Conservation (phyloP, 2,113 vertebrate species). For the Rhombomys opimus region DNA sequence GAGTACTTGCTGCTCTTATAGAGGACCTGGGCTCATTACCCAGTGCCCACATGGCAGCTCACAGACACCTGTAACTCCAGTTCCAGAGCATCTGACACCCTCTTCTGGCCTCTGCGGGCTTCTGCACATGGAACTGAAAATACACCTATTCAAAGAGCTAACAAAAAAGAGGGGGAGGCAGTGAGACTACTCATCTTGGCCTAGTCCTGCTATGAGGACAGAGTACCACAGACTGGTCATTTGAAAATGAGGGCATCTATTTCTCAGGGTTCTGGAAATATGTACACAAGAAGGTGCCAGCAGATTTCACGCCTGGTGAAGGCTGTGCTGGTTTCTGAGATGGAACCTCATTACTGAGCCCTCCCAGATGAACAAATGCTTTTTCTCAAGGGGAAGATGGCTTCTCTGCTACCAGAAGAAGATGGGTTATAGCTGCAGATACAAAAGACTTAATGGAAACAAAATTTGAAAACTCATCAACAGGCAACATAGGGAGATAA, state of each 20-base stretch:
- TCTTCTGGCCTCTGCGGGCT: neutral
- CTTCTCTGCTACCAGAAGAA: neutral
- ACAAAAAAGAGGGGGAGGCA: neutral
- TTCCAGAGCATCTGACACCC: neutral
- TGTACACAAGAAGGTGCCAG: too few species aligned
- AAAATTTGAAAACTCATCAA: neutral
- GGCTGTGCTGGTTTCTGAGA: too few species aligned
- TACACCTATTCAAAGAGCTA: neutral
- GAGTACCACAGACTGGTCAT: neutral
- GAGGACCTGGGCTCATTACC: neutral
- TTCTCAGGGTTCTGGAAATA: neutral
- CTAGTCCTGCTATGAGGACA: neutral
- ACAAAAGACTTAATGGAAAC: neutral
- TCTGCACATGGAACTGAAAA: neutral
- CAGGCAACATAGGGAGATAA: neutral
- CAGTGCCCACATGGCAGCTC: neutral
- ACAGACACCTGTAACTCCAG: too few species aligned
- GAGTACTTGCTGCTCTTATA: neutral
- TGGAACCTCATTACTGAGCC: too few species aligned
- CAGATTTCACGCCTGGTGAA: neutral
- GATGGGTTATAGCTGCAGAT: neutral
- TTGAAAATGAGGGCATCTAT: neutral
- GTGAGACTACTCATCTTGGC: neutral
- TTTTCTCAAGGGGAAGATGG: too few species aligned
- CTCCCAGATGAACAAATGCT: neutral